phyloP scores from a whole-genome alignment of 2,888 invertebrate genomes.

The Electrophaes corylata region DNA sequence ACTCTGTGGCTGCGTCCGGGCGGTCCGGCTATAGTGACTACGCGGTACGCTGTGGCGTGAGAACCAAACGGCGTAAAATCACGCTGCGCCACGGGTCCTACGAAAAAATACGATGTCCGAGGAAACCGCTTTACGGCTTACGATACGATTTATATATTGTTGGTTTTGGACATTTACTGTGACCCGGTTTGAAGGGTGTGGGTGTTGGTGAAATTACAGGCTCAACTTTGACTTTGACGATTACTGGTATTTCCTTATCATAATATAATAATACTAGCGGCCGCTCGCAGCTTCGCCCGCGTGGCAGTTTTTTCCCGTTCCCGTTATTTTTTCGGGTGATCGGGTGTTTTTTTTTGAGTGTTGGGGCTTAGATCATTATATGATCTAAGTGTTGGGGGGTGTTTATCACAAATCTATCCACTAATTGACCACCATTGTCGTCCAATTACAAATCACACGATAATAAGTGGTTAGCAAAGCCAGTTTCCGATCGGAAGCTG shows the following conservation, averaged over 20 bases:
- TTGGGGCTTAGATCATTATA: no score
- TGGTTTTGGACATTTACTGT: no score
- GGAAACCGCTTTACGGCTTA: slow-evolving; percentile 25
- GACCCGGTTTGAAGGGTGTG: no score
- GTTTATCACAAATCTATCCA: background rate
- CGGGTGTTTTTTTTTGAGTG: no score
- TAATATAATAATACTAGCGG: no score
- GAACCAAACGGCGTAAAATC: slow-evolving; percentile 55
- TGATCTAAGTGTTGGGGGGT: no score
- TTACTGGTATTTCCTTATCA: no score
- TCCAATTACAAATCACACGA: background rate
- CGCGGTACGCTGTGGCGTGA: slow-evolving; percentile 45
- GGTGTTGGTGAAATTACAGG: no score
- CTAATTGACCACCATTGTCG: background rate
- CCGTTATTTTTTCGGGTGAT: no score
- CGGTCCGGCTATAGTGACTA: slow-evolving; percentile 26
- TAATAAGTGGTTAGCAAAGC: background rate
- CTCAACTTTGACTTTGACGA: no score
- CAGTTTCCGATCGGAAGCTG: slow-evolving; percentile 10
- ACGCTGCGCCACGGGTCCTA: slow-evolving; percentile 35
- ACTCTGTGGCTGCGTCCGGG: slow-evolving; percentile 19
- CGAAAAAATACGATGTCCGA: slow-evolving; percentile 37
- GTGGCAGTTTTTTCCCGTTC: no score
- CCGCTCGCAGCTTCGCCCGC: no score
- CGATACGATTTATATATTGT: slow-evolving; percentile 35